Base-by-base conservation (phyloP, 1,140 invertebrate genomes). In the Drosophila littoralis region DNA sequence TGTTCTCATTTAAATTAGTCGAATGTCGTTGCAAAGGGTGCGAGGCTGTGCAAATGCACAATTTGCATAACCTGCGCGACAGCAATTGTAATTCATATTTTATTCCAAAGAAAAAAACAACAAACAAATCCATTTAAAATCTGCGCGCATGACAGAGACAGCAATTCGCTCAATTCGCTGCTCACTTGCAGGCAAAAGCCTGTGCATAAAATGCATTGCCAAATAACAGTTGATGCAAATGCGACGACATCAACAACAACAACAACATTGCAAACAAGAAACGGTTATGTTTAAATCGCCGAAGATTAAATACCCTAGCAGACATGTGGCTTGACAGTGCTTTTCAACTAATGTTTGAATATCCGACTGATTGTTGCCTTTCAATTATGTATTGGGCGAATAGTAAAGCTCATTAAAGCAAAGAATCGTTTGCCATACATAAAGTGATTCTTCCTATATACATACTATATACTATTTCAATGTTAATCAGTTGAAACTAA, bases 41-140 rank as follows among this genome's bases (percentile, higher is more conserved):
- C 5, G 36, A 9, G 35, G 32, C n/a, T 46, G 54, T 15, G 22
- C n/a, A 5, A 12, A 13, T 12, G 13, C 12, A 45, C 38, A 38
- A 60, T 60, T 71, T 71, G 51, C 61, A 67, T 83, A 83, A 83
- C 80, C 79, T 83, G 65, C 46, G 15, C 35, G 66, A 17, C 65
- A 82, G 46, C 73, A 86, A 86, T 79, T 88, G 65, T 80, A 77
- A 79, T 88, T 82, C 70, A 89, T 89, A 89, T 88, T 88, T 88
- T 77, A 89, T 86, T 77, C 68, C 13, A 40, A 28, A 9, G 9
- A 35, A n/a, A n/a, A 50, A 40, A 38, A 45, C 54, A 45, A 58
- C 13, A 36, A 32, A 54, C 7, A 46, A 40, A 40, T 5, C 9
- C n/a, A 36, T 9, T 12, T 22, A 48, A n/a, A 22, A 35, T 0